phyloP scores from a whole-genome alignment of 2,797 vertebrate species.

The Pantherophis alleghaniensis region DNA sequence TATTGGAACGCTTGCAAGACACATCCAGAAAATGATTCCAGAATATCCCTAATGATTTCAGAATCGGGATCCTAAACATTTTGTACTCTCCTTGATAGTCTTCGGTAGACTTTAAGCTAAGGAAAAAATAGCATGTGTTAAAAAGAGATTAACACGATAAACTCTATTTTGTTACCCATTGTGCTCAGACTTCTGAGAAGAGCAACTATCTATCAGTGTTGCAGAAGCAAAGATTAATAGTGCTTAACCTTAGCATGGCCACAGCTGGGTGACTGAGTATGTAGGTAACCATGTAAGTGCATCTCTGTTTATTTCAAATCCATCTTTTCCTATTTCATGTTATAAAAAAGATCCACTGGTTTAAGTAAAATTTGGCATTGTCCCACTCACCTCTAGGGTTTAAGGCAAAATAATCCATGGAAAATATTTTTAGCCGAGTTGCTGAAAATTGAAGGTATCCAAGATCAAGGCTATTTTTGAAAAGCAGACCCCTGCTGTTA shows the following conservation, averaged over 20 bases:
- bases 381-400: neutral
- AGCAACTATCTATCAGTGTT: constrained; percentile 32
- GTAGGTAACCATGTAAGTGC: neutral
- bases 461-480: constrained; percentile 2
- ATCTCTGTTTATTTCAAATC: neutral
- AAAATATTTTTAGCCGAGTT: neutral
- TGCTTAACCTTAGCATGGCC: neutral
- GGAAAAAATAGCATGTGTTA: constrained; percentile 31
- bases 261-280: neutral
- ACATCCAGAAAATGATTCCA: constrained; percentile 47
- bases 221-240: constrained; percentile 20
- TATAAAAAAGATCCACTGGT: fast-evolving
- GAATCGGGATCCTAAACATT: constrained; percentile 37
- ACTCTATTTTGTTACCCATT: fast-evolving
- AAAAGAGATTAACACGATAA: neutral
- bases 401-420: neutral
- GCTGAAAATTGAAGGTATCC: neutral
- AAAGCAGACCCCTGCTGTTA: neutral
- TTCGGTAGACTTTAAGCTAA: neutral
- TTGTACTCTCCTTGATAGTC: neutral
- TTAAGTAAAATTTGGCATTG: neutral
- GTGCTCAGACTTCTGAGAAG: constrained; percentile 1
- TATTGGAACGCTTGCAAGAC: constrained; percentile 54
- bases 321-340: neutral
- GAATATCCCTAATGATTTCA: constrained; percentile 42